Evolutionary conservation across 2,113 vertebrate species (phyloP), one percentile per base, ranked within the genome.

Genomic region (Pimephales promelas): DNA sequence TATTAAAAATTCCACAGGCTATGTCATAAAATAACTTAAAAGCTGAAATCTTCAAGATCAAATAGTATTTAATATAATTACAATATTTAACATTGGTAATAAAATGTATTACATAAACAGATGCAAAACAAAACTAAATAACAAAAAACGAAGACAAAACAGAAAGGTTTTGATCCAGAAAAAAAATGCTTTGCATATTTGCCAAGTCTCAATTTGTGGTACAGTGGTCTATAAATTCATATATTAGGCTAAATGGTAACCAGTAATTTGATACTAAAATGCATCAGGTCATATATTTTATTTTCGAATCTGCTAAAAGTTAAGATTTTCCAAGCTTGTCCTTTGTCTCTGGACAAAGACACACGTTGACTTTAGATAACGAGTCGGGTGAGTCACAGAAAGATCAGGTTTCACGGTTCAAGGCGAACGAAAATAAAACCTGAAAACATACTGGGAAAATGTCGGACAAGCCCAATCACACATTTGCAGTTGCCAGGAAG

Each of bases 361-460:
- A 66, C 62, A 81, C 26, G 76, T 82, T 92, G 87, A 88, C 84
- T 84, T 85, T 88, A 81, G 88, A 90, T 88, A 89, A 91, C 82
- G 78, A 82, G 84, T 72, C 61, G 83, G 87, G 87, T 82, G 75
- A 86, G 87, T 86, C 83, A 47, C 79, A 85, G 79, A 76, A 79
- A 89, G 87, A 77, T 89, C 82, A 61, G 87, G 84, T 92, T 93
- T 91, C 91, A 86, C 82, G 85, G 84, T 87, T 90, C 79, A 79
- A 56, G 90, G 84, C 85, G 68, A 85, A 86, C 92, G 89, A 93
- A 92, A 93, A 92, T 93, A 93, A 92, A 90, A 92, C 86, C 86
- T 70, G 83, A 90, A 93, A 83, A 90, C 88, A 87, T 87, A 91
- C 92, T 92, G 85, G 87, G 88, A 91, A 89, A 94, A 94, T 92